These are phyloP conservation scores for Chanos chanos DNA, from an alignment of 2,797 vertebrate genomes.

Conservation along the genomic window DNA sequence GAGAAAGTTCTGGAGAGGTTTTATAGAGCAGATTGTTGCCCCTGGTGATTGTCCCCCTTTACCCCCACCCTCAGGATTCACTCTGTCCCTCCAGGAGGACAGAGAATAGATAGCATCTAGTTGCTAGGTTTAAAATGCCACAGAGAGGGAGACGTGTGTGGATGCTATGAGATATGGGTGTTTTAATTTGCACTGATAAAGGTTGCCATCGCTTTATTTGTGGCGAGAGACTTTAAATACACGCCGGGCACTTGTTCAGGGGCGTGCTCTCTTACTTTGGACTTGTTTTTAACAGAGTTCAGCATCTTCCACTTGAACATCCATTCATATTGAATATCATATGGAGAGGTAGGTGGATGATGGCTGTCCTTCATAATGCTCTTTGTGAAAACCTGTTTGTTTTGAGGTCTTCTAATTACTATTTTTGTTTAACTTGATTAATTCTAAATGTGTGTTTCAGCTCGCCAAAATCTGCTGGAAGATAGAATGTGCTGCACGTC, in stretches of 20 bases:
- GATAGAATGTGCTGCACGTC: no score
- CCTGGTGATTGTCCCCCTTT: constrained; percentile 52
- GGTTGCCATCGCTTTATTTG: constrained; percentile 48
- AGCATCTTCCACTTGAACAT: no score
- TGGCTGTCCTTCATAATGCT: no score
- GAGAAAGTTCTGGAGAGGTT: constrained; percentile 42
- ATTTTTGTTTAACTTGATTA: no score
- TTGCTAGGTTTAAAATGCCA: constrained; percentile 44
- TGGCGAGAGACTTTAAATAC: constrained; percentile 65
- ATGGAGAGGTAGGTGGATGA: constrained; percentile 2
- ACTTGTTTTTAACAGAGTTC: no score
- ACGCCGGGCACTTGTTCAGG: no score
- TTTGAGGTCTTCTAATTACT: no score
- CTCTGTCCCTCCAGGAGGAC: constrained; percentile 37
- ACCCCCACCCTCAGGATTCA: constrained; percentile 49
- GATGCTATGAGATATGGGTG: constrained; percentile 35
- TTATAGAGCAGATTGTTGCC: constrained; percentile 69
- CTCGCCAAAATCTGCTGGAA: no score
- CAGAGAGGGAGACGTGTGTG: neutral
- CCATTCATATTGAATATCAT: neutral
- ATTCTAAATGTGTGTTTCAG: no score
- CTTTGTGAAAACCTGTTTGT: no score
- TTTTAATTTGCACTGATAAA: constrained; percentile 51
- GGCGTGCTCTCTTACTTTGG: no score
- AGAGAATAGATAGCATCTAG: constrained; percentile 58